Conservation (phyloP, 1,140 invertebrate species). For the Coelopa frigida region DNA sequence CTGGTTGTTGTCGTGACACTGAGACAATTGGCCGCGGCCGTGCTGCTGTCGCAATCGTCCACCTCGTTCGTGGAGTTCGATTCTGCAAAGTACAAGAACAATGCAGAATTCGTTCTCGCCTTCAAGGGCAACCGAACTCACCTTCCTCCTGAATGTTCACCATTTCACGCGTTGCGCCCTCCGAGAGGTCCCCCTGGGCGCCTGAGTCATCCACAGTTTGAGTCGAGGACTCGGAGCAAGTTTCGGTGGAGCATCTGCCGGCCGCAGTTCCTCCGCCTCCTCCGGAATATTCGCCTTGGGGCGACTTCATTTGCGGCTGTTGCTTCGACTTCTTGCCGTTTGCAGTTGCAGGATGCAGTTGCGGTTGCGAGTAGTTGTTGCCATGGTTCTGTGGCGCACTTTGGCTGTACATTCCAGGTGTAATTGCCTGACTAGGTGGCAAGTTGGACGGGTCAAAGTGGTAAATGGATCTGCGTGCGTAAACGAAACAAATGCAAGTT, state of each 20-base stretch:
- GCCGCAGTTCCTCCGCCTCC: not conserved
- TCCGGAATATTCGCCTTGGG: constrained; percentile 6
- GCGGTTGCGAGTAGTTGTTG: constrained; percentile 21
- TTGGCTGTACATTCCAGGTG: constrained; percentile 20
- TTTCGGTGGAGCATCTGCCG: constrained; percentile 11
- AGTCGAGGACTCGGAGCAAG: constrained; percentile 19
- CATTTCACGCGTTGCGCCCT: constrained; percentile 6
- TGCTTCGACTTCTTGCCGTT: constrained; percentile 5
- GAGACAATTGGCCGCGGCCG: constrained; percentile 33
- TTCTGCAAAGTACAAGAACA: not conserved
- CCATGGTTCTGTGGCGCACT: too few relatives aligned
- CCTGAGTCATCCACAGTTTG: constrained; percentile 9
- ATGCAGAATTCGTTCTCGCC: not conserved
- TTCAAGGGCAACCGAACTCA: not conserved
- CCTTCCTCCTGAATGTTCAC: too few relatives aligned
- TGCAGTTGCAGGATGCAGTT: constrained; percentile 13
- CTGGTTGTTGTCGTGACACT: constrained; percentile 39
- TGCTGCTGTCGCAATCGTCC: constrained; percentile 21
- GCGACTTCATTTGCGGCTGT: not conserved
- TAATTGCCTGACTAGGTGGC: constrained; percentile 45
- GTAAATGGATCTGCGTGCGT: constrained; percentile 52
- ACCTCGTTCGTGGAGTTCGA: not conserved
- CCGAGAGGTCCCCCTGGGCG: too few relatives aligned
- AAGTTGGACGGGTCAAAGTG: constrained; percentile 66
- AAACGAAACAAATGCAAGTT: not conserved